Conservation (phyloP, 2,797 vertebrate genomes). For the Acanthornis magna region DNA sequence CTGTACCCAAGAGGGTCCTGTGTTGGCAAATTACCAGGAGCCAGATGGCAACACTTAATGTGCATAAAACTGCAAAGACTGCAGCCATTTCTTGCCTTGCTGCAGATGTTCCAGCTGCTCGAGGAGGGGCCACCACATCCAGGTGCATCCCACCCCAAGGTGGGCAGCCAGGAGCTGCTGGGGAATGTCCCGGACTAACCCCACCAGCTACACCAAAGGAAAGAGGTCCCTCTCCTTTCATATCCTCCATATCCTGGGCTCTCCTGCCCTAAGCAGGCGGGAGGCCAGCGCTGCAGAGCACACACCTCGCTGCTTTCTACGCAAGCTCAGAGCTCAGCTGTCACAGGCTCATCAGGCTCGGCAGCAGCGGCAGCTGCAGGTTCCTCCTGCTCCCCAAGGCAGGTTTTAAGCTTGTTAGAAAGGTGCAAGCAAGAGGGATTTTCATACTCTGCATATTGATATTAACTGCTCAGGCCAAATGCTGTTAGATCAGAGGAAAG, state of each 20-base stretch:
- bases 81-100: conserved; percentile 23
- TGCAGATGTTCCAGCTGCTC: conserved; percentile 49
- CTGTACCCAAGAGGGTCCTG: not conserved
- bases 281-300: not conserved
- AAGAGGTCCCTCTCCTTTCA: not conserved
- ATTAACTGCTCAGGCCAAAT: conserved; percentile 42
- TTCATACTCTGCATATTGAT: conserved; percentile 49
- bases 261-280: not conserved
- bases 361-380: not conserved
- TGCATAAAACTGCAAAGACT: conserved; percentile 16
- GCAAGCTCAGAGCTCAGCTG: not conserved
- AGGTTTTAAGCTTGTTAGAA: conserved; percentile 31
- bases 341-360: not conserved
- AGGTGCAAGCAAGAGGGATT: conserved; percentile 46
- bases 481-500: conserved; percentile 37
- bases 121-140: not conserved
- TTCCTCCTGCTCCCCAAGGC: conserved; percentile 35
- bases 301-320: not conserved
- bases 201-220: not conserved
- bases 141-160: not conserved
- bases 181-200: not conserved
- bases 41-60: conserved; percentile 55
- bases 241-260: not conserved
- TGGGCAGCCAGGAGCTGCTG: not conserved
- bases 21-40: conserved; percentile 39